These are phyloP conservation scores for human (Homo sapiens) DNA, from an alignment of 2,113 vertebrate species.

Conservation along the genomic window DNA sequence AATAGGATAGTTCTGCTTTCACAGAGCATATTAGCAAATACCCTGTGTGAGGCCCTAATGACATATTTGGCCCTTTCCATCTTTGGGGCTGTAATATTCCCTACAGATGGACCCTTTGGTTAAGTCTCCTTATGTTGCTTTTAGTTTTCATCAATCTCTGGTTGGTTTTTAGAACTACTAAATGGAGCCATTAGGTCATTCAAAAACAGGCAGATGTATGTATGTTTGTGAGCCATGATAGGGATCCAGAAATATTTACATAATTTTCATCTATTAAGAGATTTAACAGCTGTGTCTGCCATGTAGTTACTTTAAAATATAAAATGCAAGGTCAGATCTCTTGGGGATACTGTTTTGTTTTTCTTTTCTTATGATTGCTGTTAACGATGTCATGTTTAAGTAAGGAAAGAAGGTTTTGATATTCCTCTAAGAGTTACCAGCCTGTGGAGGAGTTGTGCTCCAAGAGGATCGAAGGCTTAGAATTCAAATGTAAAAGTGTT, in stretches of 20 bases:
- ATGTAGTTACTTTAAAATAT: background rate
- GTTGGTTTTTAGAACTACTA: background rate
- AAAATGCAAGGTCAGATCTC: background rate
- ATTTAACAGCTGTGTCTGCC: background rate
- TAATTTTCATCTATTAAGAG: background rate
- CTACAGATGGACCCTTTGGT: background rate
- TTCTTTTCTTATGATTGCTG: background rate
- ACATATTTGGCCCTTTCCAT: background rate
- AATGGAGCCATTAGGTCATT: background rate
- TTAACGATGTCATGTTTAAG: constrained; percentile 21
- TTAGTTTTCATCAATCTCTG: background rate
- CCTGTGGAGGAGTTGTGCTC: background rate
- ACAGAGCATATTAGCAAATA: background rate
- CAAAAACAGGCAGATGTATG: background rate
- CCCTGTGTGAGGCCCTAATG: background rate
- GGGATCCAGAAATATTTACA: background rate
- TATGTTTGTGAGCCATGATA: background rate
- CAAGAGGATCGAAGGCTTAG: background rate
- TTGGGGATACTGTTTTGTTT: background rate
- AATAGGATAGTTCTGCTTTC: background rate
- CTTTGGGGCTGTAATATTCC: background rate
- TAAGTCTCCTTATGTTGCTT: background rate
- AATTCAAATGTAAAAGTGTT: background rate
- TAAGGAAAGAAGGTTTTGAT: background rate
- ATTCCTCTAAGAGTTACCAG: background rate